phyloP scores from a whole-genome alignment of 2,113 vertebrate species.

The Benitochromis conjunctus region DNA sequence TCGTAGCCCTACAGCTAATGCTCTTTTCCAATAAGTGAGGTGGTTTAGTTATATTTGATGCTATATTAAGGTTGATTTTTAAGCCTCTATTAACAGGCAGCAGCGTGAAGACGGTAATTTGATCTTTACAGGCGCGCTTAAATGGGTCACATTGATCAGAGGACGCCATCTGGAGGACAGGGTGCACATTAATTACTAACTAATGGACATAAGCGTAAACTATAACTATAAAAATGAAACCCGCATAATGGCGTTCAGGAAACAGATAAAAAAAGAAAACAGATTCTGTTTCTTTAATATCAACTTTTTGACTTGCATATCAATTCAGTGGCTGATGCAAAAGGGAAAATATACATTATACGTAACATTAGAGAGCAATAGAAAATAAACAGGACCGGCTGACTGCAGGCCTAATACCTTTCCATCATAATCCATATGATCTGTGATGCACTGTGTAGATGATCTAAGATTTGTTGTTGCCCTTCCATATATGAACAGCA shows the following conservation, averaged over 20 bases:
- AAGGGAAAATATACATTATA: neutral
- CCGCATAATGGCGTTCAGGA: neutral
- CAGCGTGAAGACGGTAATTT: neutral
- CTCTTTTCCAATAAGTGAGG: neutral
- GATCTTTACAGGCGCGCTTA: neutral
- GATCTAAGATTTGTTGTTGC: neutral
- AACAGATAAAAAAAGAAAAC: neutral
- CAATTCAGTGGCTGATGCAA: neutral
- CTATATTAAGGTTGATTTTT: neutral
- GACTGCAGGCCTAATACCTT: neutral
- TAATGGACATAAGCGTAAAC: neutral
- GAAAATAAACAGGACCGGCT: neutral
- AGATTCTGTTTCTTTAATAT: conserved; percentile 22
- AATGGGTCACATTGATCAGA: conserved; percentile 9
- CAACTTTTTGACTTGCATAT: neutral
- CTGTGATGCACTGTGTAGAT: neutral
- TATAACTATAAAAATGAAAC: neutral
- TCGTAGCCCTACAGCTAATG: neutral
- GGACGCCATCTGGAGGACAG: conserved; percentile 48
- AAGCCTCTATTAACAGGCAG: neutral
- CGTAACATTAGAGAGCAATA: neutral
- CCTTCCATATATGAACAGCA: neutral
- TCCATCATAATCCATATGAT: neutral
- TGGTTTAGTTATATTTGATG: neutral
- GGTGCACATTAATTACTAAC: neutral